Base-by-base conservation (phyloP, 2,888 invertebrate genomes). In the Dryococelus australis region DNA sequence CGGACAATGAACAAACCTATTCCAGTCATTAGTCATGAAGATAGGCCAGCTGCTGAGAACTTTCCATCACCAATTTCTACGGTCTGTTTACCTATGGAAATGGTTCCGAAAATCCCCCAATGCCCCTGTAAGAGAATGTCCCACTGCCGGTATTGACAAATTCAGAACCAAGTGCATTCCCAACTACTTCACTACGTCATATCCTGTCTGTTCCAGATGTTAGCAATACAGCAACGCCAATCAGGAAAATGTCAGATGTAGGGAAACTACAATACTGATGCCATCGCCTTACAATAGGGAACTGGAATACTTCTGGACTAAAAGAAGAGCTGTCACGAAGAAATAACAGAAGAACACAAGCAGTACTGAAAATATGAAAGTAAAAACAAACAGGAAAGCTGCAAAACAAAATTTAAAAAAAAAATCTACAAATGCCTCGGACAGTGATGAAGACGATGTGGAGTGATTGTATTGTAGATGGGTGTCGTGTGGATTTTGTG, bases 381-480 rank as follows among this genome's bases (percentile, higher is more conserved):
- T 10, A 65, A 65, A 65, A 65, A 2, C 10, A 65, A 20, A 65
- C 24, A 65, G 65, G 16, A 65, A 65, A 9, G n/a, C 16, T 35
- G 35, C 35, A 35, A 65, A 24, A 65, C 13, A n/a, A 65, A n/a
- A 65, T 65, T n/a, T n/a, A n/a, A n/a, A n/a, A n/a, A 16, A 65
- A 65, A 20, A 65, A 65, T 1, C 10, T 24, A 83, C 43, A 83
- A 35, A 28, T 27, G 43, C 83, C 83, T 83, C 28, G 83, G 83
- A 83, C 83, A 27, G 28, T 28, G 86, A 47, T 43, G 86, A 79
- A 79, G 81, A 65, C 4, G 86, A 86, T 43, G 79, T 43, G 80
- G 86, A 86, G 86, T 86, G 81, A 26, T 35, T 86, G 78, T 86
- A 81, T 79, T 86, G 86, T 4, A 8, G 80, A 80, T 80, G 80